Evolutionary conservation across 2,888 invertebrate genomes (phyloP).

Genomic region (Melieria crassipennis): DNA sequence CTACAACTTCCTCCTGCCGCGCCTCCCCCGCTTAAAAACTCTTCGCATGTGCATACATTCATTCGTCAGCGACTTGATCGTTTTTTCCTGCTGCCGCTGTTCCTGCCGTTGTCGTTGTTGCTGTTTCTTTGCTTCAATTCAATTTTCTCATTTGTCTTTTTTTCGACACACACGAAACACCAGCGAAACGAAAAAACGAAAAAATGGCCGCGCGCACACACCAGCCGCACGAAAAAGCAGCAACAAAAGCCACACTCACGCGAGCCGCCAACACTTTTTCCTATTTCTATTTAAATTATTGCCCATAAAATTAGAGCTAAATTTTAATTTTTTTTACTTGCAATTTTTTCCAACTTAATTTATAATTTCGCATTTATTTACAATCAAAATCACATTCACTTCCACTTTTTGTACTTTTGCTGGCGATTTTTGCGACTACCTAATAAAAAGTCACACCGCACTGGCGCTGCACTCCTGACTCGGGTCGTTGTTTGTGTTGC

Average conservation of each 20-base stretch:
- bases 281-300: neutral
- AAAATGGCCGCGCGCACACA: constrained; percentile 18
- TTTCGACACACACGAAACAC: constrained; percentile 39
- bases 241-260: constrained; percentile 48
- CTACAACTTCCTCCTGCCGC: constrained; percentile 32
- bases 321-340: constrained; percentile 2
- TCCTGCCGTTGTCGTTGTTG: neutral
- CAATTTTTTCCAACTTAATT: constrained; percentile 5
- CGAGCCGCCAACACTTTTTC: too few relatives aligned
- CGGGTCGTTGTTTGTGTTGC: too few relatives aligned
- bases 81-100: constrained; percentile 12
- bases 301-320: constrained; percentile 7
- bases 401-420: neutral
- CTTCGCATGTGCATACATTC: constrained; percentile 28
- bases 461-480: too few relatives aligned
- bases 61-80: neutral
- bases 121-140: constrained; percentile 12
- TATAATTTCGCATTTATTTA: constrained; percentile 1
- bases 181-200: constrained; percentile 13
- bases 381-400: constrained; percentile 7
- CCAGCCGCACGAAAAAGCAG: constrained; percentile 13
- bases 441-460: too few relatives aligned
- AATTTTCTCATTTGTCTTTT: constrained; percentile 41
- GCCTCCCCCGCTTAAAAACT: constrained; percentile 50
- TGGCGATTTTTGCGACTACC: too few relatives aligned